Evolutionary conservation across 2,888 invertebrate genomes (phyloP), one percentile per base, ranked within the genome.

Genomic region (Apantesis nais): DNA sequence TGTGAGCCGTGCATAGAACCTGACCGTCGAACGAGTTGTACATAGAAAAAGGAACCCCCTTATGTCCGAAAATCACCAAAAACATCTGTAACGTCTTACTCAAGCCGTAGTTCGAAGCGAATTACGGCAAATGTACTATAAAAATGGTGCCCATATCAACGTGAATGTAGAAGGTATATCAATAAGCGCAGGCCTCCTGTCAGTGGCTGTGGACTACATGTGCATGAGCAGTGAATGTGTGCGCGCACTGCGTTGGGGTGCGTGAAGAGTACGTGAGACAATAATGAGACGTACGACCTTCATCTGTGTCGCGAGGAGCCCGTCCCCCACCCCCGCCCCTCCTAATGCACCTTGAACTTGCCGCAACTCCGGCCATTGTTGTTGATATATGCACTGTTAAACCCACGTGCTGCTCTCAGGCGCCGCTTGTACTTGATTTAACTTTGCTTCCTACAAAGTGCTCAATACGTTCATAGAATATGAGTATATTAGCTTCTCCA

Each of bases 321-420:
- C 25, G 31, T 0, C 63, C 66, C 60, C 48, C 62, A 14, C 22
- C 62, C 39, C 63, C 14, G 12, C 31, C 39, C 44, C 44, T 63
- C 22, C 29, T 19, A 68, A 39, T 58, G 48, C 66, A 58, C 76
- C 81, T 76, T 79, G 79, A 79, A 80, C 81, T 79, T 80, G 76
- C 8, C 72, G 62, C 78, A 80, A 80, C 80, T 76, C 67, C 34
- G 48, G 34, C 67, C 69, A 73, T 71, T 68, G 72, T 80, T 68
- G 72, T 63, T n/a, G 39, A 48, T 62, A 70, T 66, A 31, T 65
- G 63, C 61, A 48, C 48, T 66, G n/a, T 34, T n/a, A 66, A 22
- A 66, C 25, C 58, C 66, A 14, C 22, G 58, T 19, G 52, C 16
- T 37, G 16, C 25, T 37, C 37, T 61, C n/a, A 58, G 44, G 44